A percentile compares a stretch with the other conserved stretches of the same genome.
phyloP scores from a whole-genome alignment of 2,797 vertebrate genomes.

The Monodelphis domestica region DNA sequence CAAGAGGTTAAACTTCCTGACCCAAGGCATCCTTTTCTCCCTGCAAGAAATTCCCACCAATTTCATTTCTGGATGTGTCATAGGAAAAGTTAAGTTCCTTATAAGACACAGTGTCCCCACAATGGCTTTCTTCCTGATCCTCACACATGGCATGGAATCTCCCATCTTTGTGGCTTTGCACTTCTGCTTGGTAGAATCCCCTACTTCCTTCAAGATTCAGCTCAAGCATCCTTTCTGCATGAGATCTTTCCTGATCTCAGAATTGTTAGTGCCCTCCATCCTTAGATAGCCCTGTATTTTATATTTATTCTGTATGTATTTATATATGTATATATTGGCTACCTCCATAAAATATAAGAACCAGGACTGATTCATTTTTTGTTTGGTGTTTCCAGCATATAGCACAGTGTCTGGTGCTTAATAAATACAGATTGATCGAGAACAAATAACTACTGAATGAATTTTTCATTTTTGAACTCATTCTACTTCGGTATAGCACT shows the following conservation, averaged over 20 bases:
- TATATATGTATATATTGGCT: not conserved
- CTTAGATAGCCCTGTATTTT: no score
- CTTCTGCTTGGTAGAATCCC: no score
- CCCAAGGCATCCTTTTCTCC: not conserved
- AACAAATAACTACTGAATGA: conserved; percentile 16
- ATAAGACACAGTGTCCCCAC: no score
- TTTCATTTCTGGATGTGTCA: not conserved
- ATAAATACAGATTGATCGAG: conserved; percentile 1
- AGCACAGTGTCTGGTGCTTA: not conserved
- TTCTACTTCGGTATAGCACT: conserved; percentile 23
- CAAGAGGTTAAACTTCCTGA: not conserved
- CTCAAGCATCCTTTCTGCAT: no score
- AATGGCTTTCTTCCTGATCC: no score
- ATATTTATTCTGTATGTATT: not conserved
- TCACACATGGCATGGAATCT: no score
- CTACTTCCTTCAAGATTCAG: no score
- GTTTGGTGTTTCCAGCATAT: not conserved
- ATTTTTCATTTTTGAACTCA: not conserved
- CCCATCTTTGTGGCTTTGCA: no score
- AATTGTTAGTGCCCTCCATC: no score
- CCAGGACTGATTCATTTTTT: not conserved
- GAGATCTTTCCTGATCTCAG: no score
- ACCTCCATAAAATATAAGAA: not conserved
- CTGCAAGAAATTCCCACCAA: not conserved
- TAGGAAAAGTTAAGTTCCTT: no score